Percentiles rank a stretch among this genome's conserved stretches.
Conservation (phyloP, 1,140 invertebrate genomes). For the Mercenaria mercenaria region DNA sequence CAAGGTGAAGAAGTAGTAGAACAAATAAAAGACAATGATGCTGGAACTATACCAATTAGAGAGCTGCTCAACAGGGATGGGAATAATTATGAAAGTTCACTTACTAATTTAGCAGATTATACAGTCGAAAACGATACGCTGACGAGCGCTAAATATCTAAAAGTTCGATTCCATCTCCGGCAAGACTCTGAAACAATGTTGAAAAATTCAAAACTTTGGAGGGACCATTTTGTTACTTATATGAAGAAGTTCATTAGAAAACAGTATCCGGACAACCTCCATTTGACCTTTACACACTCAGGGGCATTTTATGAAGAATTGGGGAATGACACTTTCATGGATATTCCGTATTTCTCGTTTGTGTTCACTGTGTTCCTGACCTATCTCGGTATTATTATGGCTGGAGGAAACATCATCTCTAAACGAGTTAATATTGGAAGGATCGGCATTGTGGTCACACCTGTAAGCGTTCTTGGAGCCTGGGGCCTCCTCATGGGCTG, state of each 20-base stretch:
- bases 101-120: background rate
- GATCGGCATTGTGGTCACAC: conserved; percentile 22
- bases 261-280: conserved; percentile 18
- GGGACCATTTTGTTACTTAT: conserved; percentile 14
- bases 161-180: conserved; percentile 33
- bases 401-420: conserved; percentile 28
- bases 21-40: background rate
- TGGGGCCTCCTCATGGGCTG: conserved; percentile 45
- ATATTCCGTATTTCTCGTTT: conserved; percentile 37
- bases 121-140: background rate
- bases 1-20: conserved; percentile 24
- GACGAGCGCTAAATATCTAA: conserved; percentile 17
- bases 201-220: conserved; percentile 33
- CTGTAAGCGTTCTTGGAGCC: conserved; percentile 31
- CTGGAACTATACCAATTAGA: background rate
- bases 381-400: conserved; percentile 23
- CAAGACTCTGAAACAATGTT: background rate
- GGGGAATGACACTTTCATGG: conserved; percentile 38
- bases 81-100: background rate
- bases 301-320: conserved; percentile 29
- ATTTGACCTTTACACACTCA: background rate
- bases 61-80: background rate
- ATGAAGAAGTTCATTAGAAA: conserved; percentile 39
- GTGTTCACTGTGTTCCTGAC: conserved; percentile 47
- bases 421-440: conserved; percentile 23